Evolutionary conservation across 2,797 vertebrate genomes (phyloP).

Genomic region (Pitangus sulphuratus): DNA sequence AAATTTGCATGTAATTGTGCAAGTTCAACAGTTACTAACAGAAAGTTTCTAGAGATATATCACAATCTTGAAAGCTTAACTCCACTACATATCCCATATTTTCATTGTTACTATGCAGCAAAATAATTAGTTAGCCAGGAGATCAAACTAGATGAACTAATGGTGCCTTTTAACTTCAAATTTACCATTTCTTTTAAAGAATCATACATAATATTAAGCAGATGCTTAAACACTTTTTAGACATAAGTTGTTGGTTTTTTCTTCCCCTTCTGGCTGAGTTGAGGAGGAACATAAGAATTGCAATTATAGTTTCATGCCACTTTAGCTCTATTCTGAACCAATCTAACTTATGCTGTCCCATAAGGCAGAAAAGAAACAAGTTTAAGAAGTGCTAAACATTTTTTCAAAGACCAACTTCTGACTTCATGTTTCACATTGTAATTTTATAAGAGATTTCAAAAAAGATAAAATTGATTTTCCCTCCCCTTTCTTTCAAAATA

Average conservation of each 20-base stretch:
- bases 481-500: background rate
- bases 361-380: background rate
- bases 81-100: background rate
- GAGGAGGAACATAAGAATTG: background rate
- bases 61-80: background rate
- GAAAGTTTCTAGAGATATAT: background rate
- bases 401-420: background rate
- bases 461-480: background rate
- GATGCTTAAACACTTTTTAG: background rate
- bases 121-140: background rate
- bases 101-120: background rate
- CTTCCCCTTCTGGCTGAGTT: background rate
- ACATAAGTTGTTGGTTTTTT: background rate
- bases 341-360: background rate
- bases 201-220: background rate
- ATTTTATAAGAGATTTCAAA: background rate
- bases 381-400: background rate
- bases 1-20: background rate
- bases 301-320: background rate
- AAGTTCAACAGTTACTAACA: background rate
- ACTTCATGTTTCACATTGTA: background rate
- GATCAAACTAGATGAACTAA: background rate
- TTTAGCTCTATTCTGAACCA: background rate
- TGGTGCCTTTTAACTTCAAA: background rate
- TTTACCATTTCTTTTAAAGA: background rate